Base-by-base conservation (phyloP, 2,888 invertebrate species). In the Orchesella flavescens region DNA sequence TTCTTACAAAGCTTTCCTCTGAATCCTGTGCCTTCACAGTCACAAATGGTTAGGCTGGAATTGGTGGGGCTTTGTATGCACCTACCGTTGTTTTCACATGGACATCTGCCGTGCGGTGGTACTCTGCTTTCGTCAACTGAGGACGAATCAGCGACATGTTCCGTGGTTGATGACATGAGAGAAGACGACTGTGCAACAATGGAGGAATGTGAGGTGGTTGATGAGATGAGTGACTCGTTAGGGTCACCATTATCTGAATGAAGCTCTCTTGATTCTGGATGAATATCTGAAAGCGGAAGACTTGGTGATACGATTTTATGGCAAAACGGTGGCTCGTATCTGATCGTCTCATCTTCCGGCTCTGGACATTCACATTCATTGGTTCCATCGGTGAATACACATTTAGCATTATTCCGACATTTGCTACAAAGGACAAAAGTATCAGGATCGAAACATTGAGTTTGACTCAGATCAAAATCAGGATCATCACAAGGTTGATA, bases 341-440 rank as follows among this genome's bases (percentile, higher is more conserved):
- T 21, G 0, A 69, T 21, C 34, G 43, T 17, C 21, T 76, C 77
- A 61, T 69, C 66, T 23, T 76, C 76, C 19, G 76, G 17, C 7
- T 71, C 59, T 7, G 86, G 84, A 77, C 87, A 87, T 21, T 75
- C 74, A 43, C 87, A 87, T 23, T 84, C 77, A 57, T 87, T 87
- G 12, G 82, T 82, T 7, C 59, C 73, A 17, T 68, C 72, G 7
- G 72, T 81, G 65, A 83, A 80, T 9, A 81, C 80, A 84, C 84
- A 85, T 17, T 69, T 75, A 19, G 77, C 85, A 24, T 46, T 53
- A 15, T 74, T 55, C 68, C 69, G 44, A 66, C 87, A 86, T 57
- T 84, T 66, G 46, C 79, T 78, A 77, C 88, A 88, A 19, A 84
- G 84, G 3, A 87, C 57, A 73, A 88, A 88, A 17, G 44, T 77